These are phyloP conservation scores for Tetanocera ferruginea DNA, from an alignment of 2,888 invertebrate species.

Conservation along the genomic window DNA sequence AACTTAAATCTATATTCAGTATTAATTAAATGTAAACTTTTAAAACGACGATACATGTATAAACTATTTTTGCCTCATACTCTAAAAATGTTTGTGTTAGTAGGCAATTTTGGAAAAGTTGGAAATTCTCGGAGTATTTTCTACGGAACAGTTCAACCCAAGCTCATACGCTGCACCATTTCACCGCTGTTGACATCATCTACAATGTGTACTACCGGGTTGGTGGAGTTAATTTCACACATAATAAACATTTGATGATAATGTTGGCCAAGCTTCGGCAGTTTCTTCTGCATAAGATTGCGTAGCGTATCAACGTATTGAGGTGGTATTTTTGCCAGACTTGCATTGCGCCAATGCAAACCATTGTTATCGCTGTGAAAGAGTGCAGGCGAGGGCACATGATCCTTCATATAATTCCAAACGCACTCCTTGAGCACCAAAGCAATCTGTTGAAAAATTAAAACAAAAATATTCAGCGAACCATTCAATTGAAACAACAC, in stretches of 20 bases:
- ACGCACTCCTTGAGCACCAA: constrained; percentile 86
- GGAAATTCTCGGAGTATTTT: too few species aligned
- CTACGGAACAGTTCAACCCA: too few species aligned
- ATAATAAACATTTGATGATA: constrained; percentile 81
- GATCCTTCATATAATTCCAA: constrained; percentile 91
- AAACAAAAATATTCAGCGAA: neutral
- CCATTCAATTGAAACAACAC: neutral
- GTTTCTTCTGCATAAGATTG: constrained; percentile 83
- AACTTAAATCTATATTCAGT: too few species aligned
- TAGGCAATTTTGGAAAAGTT: too few species aligned
- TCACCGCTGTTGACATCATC: too few species aligned
- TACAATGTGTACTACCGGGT: neutral
- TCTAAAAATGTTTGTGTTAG: too few species aligned
- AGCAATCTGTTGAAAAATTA: constrained; percentile 75
- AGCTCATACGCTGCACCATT: too few species aligned
- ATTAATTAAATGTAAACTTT: too few species aligned
- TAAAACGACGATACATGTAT: too few species aligned
- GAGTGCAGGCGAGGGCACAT: constrained; percentile 87
- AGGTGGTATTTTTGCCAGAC: constrained; percentile 76
- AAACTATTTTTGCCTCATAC: too few species aligned
- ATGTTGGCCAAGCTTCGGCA: constrained; percentile 80
- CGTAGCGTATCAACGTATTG: constrained; percentile 85
- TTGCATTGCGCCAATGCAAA: constrained; percentile 84
- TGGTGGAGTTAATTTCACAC: constrained; percentile 58
- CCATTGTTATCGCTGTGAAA: constrained; percentile 79